These are phyloP conservation scores for Lasioglossum leucozonium DNA, from an alignment of 2,888 invertebrate species.

Conservation along the genomic window DNA sequence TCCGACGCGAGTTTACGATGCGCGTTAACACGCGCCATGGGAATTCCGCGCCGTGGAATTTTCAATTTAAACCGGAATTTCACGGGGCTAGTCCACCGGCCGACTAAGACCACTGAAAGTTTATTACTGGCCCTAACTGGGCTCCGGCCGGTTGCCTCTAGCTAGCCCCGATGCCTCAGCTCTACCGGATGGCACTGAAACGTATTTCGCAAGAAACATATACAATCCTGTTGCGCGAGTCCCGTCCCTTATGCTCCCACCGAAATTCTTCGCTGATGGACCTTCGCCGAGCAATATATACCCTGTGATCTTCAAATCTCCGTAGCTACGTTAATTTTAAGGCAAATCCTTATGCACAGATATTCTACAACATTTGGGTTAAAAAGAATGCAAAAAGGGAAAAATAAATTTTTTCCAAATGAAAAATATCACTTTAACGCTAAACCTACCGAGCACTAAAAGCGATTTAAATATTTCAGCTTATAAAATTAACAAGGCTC, in stretches of 20 bases:
- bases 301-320: too few relatives aligned
- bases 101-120: conserved; percentile 39
- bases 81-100: conserved; percentile 8
- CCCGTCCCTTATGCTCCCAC: too few relatives aligned
- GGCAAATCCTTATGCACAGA: too few relatives aligned
- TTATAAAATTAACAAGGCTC: too few relatives aligned
- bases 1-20: conserved; percentile 34
- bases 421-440: too few relatives aligned
- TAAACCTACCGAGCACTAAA: too few relatives aligned
- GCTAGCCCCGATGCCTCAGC: background rate
- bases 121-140: conserved; percentile 46
- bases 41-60: conserved; percentile 48
- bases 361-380: too few relatives aligned
- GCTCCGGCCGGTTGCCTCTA: conserved; percentile 6
- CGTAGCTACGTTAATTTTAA: too few relatives aligned
- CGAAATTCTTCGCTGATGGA: background rate
- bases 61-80: conserved; percentile 60
- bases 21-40: conserved; percentile 23
- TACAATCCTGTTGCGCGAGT: background rate
- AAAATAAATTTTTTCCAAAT: too few relatives aligned
- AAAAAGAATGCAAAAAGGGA: too few relatives aligned
- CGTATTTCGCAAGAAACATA: background rate
- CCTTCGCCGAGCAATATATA: background rate
- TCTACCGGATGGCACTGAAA: background rate
- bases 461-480: too few relatives aligned